These are phyloP conservation scores for Sebastes schlegelii DNA, from an alignment of 2,113 vertebrate genomes.

Conservation along the genomic window DNA sequence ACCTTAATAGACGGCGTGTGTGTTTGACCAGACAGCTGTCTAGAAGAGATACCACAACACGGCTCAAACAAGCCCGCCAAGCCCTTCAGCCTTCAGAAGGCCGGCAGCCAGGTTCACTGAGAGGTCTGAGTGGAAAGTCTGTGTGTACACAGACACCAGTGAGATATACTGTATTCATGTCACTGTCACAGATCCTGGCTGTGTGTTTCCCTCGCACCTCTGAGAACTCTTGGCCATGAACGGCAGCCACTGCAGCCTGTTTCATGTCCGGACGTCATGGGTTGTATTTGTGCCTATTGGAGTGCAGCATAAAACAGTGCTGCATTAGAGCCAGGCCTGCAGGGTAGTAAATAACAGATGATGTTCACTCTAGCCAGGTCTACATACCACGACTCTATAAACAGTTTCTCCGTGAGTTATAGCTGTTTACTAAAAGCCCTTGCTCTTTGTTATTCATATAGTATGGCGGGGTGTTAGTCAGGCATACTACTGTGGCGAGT, in stretches of 20 bases:
- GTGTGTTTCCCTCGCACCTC: slow-evolving; percentile 59
- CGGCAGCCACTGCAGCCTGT: slow-evolving; percentile 63
- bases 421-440: slow-evolving; percentile 80
- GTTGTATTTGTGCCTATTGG: slow-evolving; percentile 54
- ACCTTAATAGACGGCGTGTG: slow-evolving; percentile 38
- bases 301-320: slow-evolving; percentile 65
- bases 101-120: slow-evolving; percentile 71
- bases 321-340: slow-evolving; percentile 60
- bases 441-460: slow-evolving; percentile 73
- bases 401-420: slow-evolving; percentile 79
- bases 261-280: slow-evolving; percentile 71
- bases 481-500: slow-evolving; percentile 50
- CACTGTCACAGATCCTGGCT: slow-evolving; percentile 62
- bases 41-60: slow-evolving; percentile 51
- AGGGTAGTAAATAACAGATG: slow-evolving; percentile 79
- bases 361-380: slow-evolving; percentile 74
- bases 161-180: slow-evolving; percentile 70
- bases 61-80: slow-evolving; percentile 52
- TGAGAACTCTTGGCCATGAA: slow-evolving; percentile 57
- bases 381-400: slow-evolving; percentile 77
- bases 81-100: slow-evolving; percentile 54
- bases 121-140: slow-evolving; percentile 78
- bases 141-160: slow-evolving; percentile 64
- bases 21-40: slow-evolving; percentile 60
- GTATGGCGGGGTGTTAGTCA: slow-evolving; percentile 63